Percentiles rank a stretch among this genome's conserved stretches.
These are phyloP conservation scores for Lissocephala sabroskyi DNA, from an alignment of 2,888 invertebrate species.

Conservation along the genomic window DNA sequence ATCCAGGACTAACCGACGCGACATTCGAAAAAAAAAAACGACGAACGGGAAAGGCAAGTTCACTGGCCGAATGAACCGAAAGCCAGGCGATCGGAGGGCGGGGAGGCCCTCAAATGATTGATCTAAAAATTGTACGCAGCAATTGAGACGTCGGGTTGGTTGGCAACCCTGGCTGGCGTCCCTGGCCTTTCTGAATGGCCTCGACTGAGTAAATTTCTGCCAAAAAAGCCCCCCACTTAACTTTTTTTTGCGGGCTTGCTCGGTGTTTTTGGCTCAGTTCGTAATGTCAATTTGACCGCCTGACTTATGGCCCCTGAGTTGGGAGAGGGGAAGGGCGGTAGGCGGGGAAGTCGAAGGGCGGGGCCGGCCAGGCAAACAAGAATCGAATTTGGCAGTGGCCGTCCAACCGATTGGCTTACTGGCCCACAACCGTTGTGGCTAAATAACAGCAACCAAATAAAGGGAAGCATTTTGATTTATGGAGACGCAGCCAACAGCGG, in stretches of 20 bases:
- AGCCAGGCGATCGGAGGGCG: no score
- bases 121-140: constrained; percentile 31
- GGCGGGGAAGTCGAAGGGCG: no score
- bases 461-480: no score
- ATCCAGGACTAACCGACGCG: background rate
- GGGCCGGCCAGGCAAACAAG: no score
- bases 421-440: no score
- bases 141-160: constrained; percentile 1
- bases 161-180: background rate
- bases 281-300: constrained; percentile 7
- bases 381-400: no score
- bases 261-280: constrained; percentile 1
- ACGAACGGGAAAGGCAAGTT: constrained; percentile 4
- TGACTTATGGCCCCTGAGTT: constrained; percentile 26
- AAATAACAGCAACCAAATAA: no score
- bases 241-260: background rate
- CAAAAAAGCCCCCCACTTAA: constrained; percentile 7
- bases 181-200: constrained; percentile 19
- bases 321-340: no score
- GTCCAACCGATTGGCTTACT: no score
- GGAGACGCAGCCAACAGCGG: no score
- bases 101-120: constrained; percentile 45
- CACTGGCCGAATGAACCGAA: no score
- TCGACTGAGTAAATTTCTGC: constrained; percentile 32
- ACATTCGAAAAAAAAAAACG: constrained; percentile 44